Base-by-base conservation (phyloP, 1,140 invertebrate genomes). In the Drosophila takahashii region DNA sequence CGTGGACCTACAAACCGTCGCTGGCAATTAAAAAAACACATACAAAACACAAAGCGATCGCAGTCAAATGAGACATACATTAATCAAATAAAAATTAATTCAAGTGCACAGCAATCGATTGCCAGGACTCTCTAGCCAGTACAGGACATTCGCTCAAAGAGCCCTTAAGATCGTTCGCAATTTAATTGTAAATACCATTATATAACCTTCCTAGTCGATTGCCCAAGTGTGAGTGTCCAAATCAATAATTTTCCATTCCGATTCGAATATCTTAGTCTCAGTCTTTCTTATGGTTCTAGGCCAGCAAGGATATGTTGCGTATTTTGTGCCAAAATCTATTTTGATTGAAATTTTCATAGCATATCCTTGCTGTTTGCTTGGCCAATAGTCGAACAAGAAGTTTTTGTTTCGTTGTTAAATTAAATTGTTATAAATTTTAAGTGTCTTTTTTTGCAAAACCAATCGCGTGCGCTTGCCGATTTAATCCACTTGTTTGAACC, bases 381-480 rank as follows among this genome's bases (percentile, higher is more conserved):
- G 47, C 18, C 45, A 27, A 62, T 6, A 56, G 11, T 54, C 18
- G 64, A 62, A 41, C 2, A 18, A 64, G n/a, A 50, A 70, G 62
- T 54, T 61, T 51, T 75, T 59, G 26, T 59, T 47, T 74, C 62
- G 79, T 76, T 86, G 79, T 77, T 89, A 79, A 81, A 87, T 87
- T 87, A 83, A 90, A 91, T 90, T 89, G 60, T 87, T 91, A 77
- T 91, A 92, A 91, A 92, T 92, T 91, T 92, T 90, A 92, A 92
- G 90, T 92, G 90, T 92, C 81, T 92, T 90, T 91, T 90, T 91
- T 92, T 92, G 47, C 79, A 78, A 79, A 69, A 65, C 26, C 58
- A 77, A 41, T 32, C 52, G 58, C 61, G 26, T 44, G 15, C 64
- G 22, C 41, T 16, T 18, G 10, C 26, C 61, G 16, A 32, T 27